A percentile compares a stretch with the other conserved stretches of the same genome.
Conservation (phyloP, 1,140 invertebrate species). For the Hypothenemus hampei region DNA sequence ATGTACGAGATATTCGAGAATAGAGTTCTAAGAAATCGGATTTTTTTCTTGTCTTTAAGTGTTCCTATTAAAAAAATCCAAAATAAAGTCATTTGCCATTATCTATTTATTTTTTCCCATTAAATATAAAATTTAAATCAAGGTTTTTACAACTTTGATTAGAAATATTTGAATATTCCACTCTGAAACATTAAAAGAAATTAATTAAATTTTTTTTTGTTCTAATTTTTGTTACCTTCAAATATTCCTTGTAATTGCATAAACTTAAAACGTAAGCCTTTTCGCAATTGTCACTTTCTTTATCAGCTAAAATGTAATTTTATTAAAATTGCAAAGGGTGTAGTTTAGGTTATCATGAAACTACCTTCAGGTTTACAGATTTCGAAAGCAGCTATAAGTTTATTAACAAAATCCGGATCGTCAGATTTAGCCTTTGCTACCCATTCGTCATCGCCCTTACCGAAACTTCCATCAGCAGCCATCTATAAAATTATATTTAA, state of each 20-base stretch:
- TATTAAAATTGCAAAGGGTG: too few species aligned
- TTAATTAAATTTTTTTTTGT: background rate
- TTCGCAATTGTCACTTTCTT: background rate
- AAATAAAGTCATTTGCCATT: too few species aligned
- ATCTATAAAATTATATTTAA: constrained; percentile 8
- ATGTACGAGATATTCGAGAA: too few species aligned
- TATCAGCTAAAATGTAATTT: background rate
- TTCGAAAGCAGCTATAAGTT: background rate
- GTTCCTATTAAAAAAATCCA: too few species aligned
- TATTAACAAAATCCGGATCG: constrained; percentile 9
- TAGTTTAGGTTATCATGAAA: too few species aligned
- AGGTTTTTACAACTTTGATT: too few species aligned
- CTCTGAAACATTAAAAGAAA: background rate
- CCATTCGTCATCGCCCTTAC: constrained; percentile 7
- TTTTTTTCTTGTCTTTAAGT: too few species aligned
- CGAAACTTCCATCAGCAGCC: constrained; percentile 3
- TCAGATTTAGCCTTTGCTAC: constrained; percentile 9
- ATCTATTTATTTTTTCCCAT: too few species aligned
- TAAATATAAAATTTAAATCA: too few species aligned
- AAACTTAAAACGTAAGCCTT: background rate
- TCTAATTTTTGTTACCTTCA: constrained; percentile 1
- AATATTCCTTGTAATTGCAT: constrained; percentile 3
- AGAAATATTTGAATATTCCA: background rate
- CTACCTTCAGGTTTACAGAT: constrained; percentile 7
- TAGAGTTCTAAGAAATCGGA: too few species aligned